These are phyloP conservation scores for Micropoecilia bifurca DNA, from an alignment of 2,797 vertebrate species.

Conservation along the genomic window DNA sequence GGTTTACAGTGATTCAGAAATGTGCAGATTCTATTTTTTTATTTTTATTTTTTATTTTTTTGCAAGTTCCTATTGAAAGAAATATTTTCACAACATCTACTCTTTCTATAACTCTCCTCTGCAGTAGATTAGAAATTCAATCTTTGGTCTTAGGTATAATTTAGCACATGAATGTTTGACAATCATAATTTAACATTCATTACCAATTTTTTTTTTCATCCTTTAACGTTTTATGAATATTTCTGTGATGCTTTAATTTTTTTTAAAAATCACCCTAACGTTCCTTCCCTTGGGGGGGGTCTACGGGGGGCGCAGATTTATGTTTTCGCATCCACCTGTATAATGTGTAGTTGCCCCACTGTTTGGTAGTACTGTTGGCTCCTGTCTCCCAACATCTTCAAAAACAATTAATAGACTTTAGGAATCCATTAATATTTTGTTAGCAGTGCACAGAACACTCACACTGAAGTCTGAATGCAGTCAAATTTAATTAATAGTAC, in stretches of 20 bases:
- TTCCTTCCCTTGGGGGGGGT: too few relatives aligned
- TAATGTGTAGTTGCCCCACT: too few relatives aligned
- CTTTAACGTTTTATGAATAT: neutral
- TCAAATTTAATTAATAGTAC: neutral
- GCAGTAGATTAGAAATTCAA: neutral
- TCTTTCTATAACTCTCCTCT: neutral
- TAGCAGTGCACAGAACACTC: neutral
- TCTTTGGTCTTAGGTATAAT: neutral
- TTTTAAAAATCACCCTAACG: neutral
- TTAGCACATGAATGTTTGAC: neutral
- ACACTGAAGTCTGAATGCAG: neutral
- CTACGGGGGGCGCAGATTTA: too few relatives aligned
- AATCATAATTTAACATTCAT: neutral
- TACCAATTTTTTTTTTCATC: neutral
- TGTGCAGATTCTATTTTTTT: neutral
- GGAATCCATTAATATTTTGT: neutral
- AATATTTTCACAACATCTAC: neutral
- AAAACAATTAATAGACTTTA: neutral
- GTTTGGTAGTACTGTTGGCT: neutral
- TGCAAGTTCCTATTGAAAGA: neutral
- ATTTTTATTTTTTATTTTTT: neutral
- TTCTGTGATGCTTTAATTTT: neutral
- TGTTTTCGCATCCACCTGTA: too few relatives aligned
- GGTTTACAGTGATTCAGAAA: neutral
- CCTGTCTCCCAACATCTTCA: neutral